These are phyloP conservation scores for Cottoperca gobio DNA, from an alignment of 2,797 vertebrate genomes.

Conservation along the genomic window DNA sequence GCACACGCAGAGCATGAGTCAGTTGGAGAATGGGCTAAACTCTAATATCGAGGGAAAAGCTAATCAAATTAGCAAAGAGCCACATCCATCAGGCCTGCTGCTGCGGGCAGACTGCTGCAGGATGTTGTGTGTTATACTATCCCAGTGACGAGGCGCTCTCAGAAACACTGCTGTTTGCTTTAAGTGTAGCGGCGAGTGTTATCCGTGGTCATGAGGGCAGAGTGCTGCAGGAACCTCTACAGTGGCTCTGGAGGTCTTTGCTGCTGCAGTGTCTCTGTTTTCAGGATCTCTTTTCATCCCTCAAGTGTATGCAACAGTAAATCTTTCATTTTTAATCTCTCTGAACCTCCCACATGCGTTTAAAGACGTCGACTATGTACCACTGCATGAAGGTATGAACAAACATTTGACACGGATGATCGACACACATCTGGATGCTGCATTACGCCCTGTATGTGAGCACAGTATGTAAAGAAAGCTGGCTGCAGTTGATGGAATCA, in stretches of 20 bases:
- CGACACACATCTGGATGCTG: background rate
- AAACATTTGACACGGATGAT: background rate
- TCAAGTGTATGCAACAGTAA: background rate
- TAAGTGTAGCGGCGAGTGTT: background rate
- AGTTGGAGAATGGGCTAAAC: conserved; percentile 41
- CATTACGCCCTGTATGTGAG: background rate
- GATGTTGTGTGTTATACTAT: conserved; percentile 19
- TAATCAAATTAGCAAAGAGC: conserved; percentile 62
- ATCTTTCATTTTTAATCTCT: conserved; percentile 3
- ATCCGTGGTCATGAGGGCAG: conserved; percentile 1
- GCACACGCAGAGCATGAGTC: conserved; percentile 19
- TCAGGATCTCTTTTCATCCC: conserved; percentile 1
- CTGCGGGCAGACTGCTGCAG: conserved; percentile 45
- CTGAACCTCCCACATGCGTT: background rate
- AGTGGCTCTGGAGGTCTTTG: background rate
- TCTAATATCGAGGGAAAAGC: conserved; percentile 43
- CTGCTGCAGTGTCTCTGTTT: conserved; percentile 5
- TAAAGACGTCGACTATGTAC: background rate
- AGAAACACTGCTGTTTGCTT: conserved; percentile 21
- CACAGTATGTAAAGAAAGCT: background rate
- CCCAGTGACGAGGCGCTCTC: conserved; percentile 8
- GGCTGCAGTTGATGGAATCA: conserved; percentile 27
- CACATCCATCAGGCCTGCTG: conserved; percentile 33
- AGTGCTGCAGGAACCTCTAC: conserved; percentile 6
- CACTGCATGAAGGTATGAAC: conserved; percentile 10